Conservation (phyloP, 2,113 vertebrate species). For the Stercorarius parasiticus region DNA sequence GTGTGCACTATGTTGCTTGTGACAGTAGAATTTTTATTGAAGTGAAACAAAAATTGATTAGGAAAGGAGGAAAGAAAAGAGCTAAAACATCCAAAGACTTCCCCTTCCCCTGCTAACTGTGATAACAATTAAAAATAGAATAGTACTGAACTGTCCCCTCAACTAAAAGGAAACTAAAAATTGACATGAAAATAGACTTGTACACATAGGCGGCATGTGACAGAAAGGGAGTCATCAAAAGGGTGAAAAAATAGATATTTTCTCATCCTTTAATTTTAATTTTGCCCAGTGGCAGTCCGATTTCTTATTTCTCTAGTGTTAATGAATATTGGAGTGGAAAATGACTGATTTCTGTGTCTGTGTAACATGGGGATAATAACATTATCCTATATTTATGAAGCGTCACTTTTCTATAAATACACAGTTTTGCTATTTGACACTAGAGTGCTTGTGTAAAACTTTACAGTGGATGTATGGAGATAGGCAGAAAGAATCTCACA, state of each 20-base stretch:
- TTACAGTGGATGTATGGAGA: background rate
- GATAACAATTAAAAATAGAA: conserved; percentile 13
- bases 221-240: background rate
- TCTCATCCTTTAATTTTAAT: background rate
- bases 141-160: background rate
- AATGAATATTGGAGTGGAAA: background rate
- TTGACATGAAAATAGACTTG: background rate
- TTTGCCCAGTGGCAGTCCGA: background rate
- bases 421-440: background rate
- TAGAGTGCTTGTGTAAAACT: background rate
- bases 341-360: background rate
- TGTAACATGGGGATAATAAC: background rate
- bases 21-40: background rate
- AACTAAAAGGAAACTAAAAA: background rate
- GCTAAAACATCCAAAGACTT: background rate
- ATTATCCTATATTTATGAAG: background rate
- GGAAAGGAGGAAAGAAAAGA: background rate
- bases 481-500: background rate
- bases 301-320: background rate
- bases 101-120: background rate
- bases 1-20: background rate
- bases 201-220: background rate
- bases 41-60: background rate
- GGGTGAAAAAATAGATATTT: background rate
- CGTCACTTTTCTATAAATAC: background rate